Evolutionary conservation across 2,888 invertebrate species (phyloP).

Genomic region (Leptothorax acervorum): DNA sequence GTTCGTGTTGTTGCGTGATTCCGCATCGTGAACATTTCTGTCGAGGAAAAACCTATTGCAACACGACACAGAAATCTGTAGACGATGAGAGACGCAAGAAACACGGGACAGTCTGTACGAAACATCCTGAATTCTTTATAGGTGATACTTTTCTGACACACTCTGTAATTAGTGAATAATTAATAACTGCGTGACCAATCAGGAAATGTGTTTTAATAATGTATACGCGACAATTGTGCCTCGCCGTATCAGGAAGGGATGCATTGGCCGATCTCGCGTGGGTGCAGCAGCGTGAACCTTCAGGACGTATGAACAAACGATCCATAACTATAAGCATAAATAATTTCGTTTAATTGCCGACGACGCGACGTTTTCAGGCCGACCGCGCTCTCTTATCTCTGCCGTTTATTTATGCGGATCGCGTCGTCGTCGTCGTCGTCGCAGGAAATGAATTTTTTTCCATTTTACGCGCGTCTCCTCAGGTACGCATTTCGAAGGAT

Average conservation of each 20-base stretch:
- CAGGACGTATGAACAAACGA: constrained; percentile 6
- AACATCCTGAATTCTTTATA: not conserved
- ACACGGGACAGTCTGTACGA: not conserved
- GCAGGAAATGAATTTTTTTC: constrained; percentile 51
- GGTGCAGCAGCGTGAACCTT: constrained; percentile 1
- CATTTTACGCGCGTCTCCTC: constrained; percentile 16
- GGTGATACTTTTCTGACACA: not conserved
- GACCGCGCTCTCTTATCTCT: constrained; percentile 20
- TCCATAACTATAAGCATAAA: constrained; percentile 10
- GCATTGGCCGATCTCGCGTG: not conserved
- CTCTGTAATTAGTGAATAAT: not conserved
- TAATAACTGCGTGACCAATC: not conserved
- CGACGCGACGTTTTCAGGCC: not conserved
- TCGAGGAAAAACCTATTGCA: not conserved
- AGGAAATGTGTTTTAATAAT: not conserved
- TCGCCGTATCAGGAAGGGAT: not conserved
- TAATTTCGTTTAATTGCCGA: constrained; percentile 37
- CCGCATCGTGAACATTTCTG: not conserved
- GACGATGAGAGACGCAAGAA: not conserved
- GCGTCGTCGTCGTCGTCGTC: not conserved
- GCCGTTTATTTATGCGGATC: constrained; percentile 28
- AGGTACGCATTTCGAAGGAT: constrained; percentile 20
- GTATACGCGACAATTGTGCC: not conserved
- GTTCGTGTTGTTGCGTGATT: not conserved
- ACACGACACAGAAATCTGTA: not conserved